These are phyloP conservation scores for Hydra vulgaris DNA, from an alignment of 30 jellyfish, hydroid and myxozoan genomes.

Conservation along the genomic window DNA sequence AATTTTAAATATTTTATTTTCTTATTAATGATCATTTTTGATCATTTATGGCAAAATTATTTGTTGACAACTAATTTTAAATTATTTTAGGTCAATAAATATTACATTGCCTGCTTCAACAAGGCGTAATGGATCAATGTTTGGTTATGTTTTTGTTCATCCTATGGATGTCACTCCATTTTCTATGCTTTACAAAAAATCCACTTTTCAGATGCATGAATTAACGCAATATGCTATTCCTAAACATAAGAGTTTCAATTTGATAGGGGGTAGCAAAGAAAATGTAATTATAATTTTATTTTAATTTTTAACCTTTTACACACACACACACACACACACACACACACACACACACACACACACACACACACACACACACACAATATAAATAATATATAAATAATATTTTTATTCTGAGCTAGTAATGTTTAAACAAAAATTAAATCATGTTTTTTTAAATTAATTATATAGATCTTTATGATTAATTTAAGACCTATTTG, in stretches of 20 bases:
- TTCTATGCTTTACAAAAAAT: slow-evolving; percentile 9
- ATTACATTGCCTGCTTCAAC: slow-evolving; percentile 61
- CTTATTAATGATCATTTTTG: no score
- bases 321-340: no score
- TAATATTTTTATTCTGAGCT: no score
- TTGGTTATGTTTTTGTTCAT: slow-evolving; percentile 66
- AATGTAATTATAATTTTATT: slow-evolving; percentile 29
- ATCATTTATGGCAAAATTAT: not conserved
- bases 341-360: no score
- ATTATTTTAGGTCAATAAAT: slow-evolving; percentile 37
- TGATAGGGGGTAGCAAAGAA: slow-evolving; percentile 51
- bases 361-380: no score
- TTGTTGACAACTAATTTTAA: not conserved
- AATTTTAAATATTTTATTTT: no score
- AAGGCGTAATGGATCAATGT: slow-evolving; percentile 70
- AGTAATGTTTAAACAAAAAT: no score
- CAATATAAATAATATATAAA: no score
- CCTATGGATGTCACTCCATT: slow-evolving; percentile 49
- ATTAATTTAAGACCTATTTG: no score
- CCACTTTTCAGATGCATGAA: slow-evolving; percentile 23
- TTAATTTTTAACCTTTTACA: no score
- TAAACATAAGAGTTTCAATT: slow-evolving; percentile 52
- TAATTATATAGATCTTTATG: no score
- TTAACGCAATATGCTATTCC: slow-evolving; percentile 62
- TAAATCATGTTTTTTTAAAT: no score